Conservation (phyloP, 1,140 invertebrate genomes). For the Euwallacea fornicatus region DNA sequence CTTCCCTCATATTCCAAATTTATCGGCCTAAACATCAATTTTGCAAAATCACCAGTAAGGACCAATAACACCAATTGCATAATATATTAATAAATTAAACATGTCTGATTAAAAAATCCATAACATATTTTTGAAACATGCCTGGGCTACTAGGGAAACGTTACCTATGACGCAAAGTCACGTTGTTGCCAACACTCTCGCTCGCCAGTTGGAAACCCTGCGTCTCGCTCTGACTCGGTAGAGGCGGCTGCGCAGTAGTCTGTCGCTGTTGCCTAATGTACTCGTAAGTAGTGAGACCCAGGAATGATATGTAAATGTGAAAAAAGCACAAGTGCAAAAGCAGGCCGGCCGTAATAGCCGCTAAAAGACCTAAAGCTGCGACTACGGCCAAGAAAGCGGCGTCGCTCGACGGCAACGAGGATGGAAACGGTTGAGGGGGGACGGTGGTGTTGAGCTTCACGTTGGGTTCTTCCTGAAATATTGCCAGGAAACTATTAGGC, state of each 20-base stretch:
- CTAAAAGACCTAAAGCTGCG: constrained; percentile 66
- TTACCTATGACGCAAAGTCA: constrained; percentile 39
- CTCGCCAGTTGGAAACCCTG: constrained; percentile 1
- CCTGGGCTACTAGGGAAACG: too few relatives aligned
- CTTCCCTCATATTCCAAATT: constrained; percentile 50
- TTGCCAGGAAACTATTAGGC: background rate
- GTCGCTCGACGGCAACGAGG: constrained; percentile 54
- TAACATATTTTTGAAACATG: too few relatives aligned
- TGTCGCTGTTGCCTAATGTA: constrained; percentile 71
- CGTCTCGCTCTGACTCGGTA: background rate
- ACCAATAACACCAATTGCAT: background rate
- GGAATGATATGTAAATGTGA: constrained; percentile 82
- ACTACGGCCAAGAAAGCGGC: constrained; percentile 67
- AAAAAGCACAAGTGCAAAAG: constrained; percentile 87
- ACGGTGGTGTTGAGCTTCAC: constrained; percentile 38
- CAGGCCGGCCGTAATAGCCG: constrained; percentile 74
- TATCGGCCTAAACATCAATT: constrained; percentile 43
- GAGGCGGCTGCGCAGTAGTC: constrained; percentile 29
- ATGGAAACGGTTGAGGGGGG: constrained; percentile 39
- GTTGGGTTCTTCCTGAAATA: constrained; percentile 29
- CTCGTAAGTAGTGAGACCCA: constrained; percentile 88
- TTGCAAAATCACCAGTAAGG: background rate
- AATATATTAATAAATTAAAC: background rate
- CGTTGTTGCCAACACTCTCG: constrained; percentile 7
- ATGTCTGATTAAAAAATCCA: background rate